A percentile compares a stretch with the other conserved stretches of the same genome.
Evolutionary conservation across 2,797 vertebrate species (phyloP).

Genomic region (Clarias laeviceps): DNA sequence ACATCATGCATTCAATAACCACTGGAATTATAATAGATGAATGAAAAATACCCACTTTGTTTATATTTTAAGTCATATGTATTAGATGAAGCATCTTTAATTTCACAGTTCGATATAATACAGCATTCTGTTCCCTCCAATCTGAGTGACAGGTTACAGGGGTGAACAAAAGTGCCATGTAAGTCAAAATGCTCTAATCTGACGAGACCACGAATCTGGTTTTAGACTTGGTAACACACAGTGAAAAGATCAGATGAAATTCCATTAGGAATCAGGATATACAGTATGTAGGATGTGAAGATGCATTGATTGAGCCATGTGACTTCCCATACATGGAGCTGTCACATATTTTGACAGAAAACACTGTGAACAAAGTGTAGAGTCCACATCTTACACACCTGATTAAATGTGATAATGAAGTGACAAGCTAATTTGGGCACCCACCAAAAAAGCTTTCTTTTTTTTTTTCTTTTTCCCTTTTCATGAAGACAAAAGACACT

Average conservation of each 20-base stretch:
- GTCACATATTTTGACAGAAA: background rate
- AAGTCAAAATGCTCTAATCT: background rate
- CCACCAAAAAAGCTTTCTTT: background rate
- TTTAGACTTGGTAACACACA: background rate
- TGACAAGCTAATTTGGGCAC: background rate
- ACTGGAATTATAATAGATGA: constrained; percentile 37
- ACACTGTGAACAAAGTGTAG: too few relatives aligned
- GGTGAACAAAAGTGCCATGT: background rate
- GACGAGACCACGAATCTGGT: background rate
- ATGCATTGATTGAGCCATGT: constrained; percentile 6
- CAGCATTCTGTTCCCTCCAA: background rate
- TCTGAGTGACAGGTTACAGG: too few relatives aligned
- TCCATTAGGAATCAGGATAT: background rate
- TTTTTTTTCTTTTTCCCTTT: background rate
- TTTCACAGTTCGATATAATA: constrained; percentile 47
- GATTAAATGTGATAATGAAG: constrained; percentile 13
- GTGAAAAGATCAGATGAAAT: background rate
- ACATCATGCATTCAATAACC: background rate
- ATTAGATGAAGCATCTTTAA: constrained; percentile 46
- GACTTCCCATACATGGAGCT: background rate
- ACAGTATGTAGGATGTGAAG: background rate
- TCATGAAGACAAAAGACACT: background rate
- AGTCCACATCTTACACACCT: background rate
- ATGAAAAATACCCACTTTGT: constrained; percentile 10
- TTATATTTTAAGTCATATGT: constrained; percentile 38